Percentiles rank a stretch among this genome's conserved stretches.
phyloP scores from a whole-genome alignment of 2,797 vertebrate species.

The Emys orbicularis region DNA sequence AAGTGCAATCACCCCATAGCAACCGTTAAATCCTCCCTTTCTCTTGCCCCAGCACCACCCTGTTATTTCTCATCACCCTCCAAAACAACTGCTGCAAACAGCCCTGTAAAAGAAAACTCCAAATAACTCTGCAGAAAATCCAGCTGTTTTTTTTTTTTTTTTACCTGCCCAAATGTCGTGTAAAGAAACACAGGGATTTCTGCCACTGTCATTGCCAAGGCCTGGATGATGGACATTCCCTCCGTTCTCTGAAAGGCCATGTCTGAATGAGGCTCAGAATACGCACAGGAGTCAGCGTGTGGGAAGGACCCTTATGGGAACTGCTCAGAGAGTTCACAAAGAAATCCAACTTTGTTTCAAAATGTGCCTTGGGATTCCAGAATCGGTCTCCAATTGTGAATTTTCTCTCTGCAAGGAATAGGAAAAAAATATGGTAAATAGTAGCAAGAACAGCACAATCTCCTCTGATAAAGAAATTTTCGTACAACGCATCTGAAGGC shows the following conservation, averaged over 20 bases:
- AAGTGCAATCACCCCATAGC: not conserved
- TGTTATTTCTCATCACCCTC: fast-evolving
- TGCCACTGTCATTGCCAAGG: conserved; percentile 97
- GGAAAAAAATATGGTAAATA: not conserved
- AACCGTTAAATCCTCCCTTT: not conserved
- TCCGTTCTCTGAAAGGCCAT: conserved; percentile 92
- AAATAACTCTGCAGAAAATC: not conserved
- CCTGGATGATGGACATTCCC: conserved; percentile 95
- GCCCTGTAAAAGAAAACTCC: not conserved
- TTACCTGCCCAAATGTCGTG: conserved; percentile 97
- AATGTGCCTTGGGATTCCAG: not conserved
- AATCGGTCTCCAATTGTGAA: not conserved
- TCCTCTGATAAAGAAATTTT: not conserved
- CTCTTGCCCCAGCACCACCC: not conserved
- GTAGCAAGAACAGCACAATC: fast-evolving
- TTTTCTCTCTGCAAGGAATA: conserved; percentile 7
- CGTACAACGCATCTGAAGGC: not conserved
- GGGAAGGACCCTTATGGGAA: not conserved
- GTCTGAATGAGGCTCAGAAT: not conserved
- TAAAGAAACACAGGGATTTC: conserved; percentile 99
- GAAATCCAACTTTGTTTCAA: not conserved
- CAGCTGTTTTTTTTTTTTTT: not conserved
- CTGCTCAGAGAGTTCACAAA: not conserved
- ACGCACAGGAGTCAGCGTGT: not conserved
- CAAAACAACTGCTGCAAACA: not conserved